Percentiles rank a stretch among this genome's conserved stretches.
Evolutionary conservation across 2,113 vertebrate species (phyloP).

Genomic region (Eleginops maclovinus): DNA sequence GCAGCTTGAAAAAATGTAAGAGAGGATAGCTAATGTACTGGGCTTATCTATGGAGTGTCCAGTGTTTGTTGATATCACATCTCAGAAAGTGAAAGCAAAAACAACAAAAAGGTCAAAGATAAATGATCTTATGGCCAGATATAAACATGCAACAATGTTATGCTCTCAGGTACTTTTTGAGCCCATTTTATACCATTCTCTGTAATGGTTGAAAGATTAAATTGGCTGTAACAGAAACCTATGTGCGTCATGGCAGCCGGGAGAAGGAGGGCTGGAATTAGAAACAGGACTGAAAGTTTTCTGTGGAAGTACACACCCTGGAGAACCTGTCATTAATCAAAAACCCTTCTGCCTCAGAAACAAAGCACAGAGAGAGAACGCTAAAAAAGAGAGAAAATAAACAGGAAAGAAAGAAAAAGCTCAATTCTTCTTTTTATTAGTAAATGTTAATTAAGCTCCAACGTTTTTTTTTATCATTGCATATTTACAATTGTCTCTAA

Average conservation of each 20-base stretch:
- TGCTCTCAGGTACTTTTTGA: neutral
- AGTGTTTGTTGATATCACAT: conserved; percentile 22
- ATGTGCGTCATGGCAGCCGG: neutral
- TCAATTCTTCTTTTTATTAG: too few relatives aligned
- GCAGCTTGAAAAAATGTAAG: neutral
- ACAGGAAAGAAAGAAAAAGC: too few relatives aligned
- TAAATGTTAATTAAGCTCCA: too few relatives aligned
- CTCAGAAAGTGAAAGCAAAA: neutral
- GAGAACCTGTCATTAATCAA: conserved; percentile 38
- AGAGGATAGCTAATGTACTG: neutral
- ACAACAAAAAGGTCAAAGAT: neutral
- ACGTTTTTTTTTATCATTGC: neutral
- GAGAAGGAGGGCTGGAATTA: conserved; percentile 18
- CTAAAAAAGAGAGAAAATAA: too few relatives aligned
- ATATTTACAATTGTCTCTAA: neutral
- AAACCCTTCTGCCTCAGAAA: neutral
- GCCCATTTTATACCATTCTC: neutral
- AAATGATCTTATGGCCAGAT: neutral
- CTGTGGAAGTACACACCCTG: conserved; percentile 12
- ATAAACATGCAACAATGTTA: neutral
- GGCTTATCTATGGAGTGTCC: neutral
- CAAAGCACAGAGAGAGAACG: neutral
- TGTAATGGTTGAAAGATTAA: neutral
- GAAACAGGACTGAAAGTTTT: conserved; percentile 18
- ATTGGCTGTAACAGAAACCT: conserved; percentile 17